These are phyloP conservation scores for Eupithecia exiguata DNA, from an alignment of 2,888 invertebrate genomes.

Conservation along the genomic window DNA sequence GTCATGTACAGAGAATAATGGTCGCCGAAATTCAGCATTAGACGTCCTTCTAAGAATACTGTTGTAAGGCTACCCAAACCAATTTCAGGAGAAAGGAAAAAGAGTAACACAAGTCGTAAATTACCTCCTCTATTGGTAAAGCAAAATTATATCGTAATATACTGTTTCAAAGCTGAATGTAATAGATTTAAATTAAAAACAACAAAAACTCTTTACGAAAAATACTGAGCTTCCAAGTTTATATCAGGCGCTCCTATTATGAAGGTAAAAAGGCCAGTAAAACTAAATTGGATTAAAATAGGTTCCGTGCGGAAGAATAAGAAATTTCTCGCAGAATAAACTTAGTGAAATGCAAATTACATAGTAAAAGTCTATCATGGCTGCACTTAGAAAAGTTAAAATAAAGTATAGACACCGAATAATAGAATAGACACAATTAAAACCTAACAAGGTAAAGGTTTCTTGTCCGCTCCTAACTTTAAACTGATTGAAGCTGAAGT, in stretches of 20 bases:
- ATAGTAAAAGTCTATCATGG: background rate
- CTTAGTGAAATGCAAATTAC: background rate
- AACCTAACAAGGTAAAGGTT: too few relatives aligned
- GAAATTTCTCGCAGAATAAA: slow-evolving; percentile 5
- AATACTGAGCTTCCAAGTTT: slow-evolving; percentile 18
- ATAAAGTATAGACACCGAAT: too few relatives aligned
- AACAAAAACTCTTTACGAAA: slow-evolving; percentile 12
- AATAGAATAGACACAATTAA: too few relatives aligned
- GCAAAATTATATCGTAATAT: background rate
- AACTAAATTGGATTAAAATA: slow-evolving; percentile 39
- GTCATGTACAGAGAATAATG: slow-evolving; percentile 25
- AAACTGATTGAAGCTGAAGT: too few relatives aligned
- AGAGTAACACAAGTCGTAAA: background rate
- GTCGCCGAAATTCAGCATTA: background rate
- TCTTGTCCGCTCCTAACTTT: too few relatives aligned
- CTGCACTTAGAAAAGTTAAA: background rate
- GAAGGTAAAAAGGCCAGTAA: slow-evolving; percentile 31
- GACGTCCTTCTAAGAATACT: background rate
- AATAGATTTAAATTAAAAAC: slow-evolving; percentile 15
- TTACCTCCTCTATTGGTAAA: background rate
- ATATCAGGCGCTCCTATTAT: slow-evolving; percentile 27
- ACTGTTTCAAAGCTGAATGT: background rate
- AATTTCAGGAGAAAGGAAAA: background rate
- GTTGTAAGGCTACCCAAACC: background rate
- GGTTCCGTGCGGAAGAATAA: slow-evolving; percentile 28